Base-by-base conservation (phyloP, 2,888 invertebrate species). In the Sclerodermus sp. region DNA sequence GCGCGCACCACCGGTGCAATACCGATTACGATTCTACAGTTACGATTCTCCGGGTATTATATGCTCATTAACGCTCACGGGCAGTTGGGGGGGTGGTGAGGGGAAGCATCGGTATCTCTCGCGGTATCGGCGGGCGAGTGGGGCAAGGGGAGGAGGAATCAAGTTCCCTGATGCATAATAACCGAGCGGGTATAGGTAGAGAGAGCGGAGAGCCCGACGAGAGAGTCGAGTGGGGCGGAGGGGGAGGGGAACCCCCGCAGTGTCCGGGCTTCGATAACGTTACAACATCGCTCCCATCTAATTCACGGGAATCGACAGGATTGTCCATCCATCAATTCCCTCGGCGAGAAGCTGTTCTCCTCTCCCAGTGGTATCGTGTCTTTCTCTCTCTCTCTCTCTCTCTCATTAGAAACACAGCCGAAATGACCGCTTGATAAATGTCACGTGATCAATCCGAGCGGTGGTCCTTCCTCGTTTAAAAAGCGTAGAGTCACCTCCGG, bases 381-480 rank as follows among this genome's bases (percentile, higher is more conserved):
- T n/a, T n/a, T n/a, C n/a, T n/a, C n/a, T n/a, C n/a, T n/a, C n/a
- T n/a, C n/a, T 12, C 31, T 6, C 6, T 6, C 31, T 31, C 31
- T 31, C 52, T 62, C 60, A 51, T 62, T 63, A 63, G 51, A 55
- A 53, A 62, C 54, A 54, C 58, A 42, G 46, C 49, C 57, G 53
- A 63, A 62, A 62, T 62, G 60, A 49, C 42, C 58, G 53, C 53
- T 60, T 63, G 62, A 62, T 62, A 62, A 62, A 62, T 62, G 62
- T 58, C 60, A 42, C 31, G 13, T 40, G 49, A 31, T 47, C 41
- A 39, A 32, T 42, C 42, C 16, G 1, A 23, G 17, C 38, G 36
- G 31, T n/a, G 13, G 32, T 41, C 45, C 23, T 42, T 40, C 38
- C 43, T 39, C 37, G 43, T 39, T 46, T 46, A 44, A 51, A 54